Percentiles rank a stretch among this genome's conserved stretches.
Conservation (phyloP, 2,113 vertebrate species). For the Gavia stellata region DNA sequence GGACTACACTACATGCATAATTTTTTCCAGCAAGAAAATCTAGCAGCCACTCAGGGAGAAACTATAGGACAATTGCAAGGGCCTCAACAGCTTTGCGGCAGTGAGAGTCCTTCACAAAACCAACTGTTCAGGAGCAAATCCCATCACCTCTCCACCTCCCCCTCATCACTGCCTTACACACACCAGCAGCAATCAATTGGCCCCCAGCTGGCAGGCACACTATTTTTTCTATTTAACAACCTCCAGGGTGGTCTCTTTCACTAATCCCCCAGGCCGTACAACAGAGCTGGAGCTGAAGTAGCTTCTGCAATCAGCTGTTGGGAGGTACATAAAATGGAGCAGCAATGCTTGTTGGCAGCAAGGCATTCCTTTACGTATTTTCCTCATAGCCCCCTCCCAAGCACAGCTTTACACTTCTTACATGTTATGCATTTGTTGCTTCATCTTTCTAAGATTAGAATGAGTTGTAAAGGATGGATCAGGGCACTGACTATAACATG, state of each 20-base stretch:
- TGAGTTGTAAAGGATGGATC: not conserved
- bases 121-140: conserved; percentile 49
- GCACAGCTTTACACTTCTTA: not conserved
- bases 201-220: conserved; percentile 47
- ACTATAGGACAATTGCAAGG: conserved; percentile 22
- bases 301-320: conserved; percentile 50
- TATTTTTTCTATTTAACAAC: conserved; percentile 59
- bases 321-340: not conserved
- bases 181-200: conserved; percentile 39
- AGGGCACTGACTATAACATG: not conserved
- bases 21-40: not conserved
- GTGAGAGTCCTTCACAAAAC: conserved; percentile 44
- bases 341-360: not conserved
- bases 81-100: conserved; percentile 40
- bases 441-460: not conserved
- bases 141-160: conserved; percentile 51
- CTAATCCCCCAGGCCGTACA: conserved; percentile 53
- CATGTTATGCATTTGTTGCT: not conserved
- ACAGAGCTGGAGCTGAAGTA: conserved; percentile 25
- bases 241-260: conserved; percentile 55
- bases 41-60: not conserved
- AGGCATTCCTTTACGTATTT: not conserved
- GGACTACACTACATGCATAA: not conserved
- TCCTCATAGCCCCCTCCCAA: not conserved
- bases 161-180: conserved; percentile 39